Base-by-base conservation (phyloP, 2,888 invertebrate species). In the Epirrhoe tristata region DNA sequence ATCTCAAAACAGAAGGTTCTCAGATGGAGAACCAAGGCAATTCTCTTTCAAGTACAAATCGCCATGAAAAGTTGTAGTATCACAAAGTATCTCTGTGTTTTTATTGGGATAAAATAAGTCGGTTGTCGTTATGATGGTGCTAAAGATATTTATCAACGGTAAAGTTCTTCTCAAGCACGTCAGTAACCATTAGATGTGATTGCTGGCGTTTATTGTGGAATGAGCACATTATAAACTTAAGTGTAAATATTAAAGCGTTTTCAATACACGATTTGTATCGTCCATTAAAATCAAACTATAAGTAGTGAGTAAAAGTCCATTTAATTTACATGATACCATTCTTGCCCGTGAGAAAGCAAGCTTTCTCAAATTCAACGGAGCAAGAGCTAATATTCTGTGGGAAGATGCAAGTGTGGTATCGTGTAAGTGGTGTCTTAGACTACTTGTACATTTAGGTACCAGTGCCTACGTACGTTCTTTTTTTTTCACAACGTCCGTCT, bases 101-200 rank as follows among this genome's bases (percentile, higher is more conserved):
- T 24, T 50, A 60, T n/a, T 16, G 16, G 46, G 34, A 34, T 32
- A 59, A n/a, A 54, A n/a, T 70, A 66, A 62, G 56, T 75, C 71
- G 70, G 71, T 74, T 74, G 68, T 74, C 73, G 76, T 72, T 81
- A 81, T 80, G 77, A 86, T 84, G 89, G 89, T 89, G 89, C 89
- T 89, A 89, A 83, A 85, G 65, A 71, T 76, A 76, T 83, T 83
- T 84, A 83, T 84, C 86, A 82, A 77, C 74, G 73, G 74, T 76
- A 79, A 71, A 76, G 75, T 73, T 72, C 72, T 70, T 67, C 43
- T 73, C 60, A 32, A 46, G 54, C 34, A 50, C 16, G 7, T 17
- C 59, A n/a, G 36, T 58, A 39, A 34, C n/a, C 48, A 61, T 24
- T n/a, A 24, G 14, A 55, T 48, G 55, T 55, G 54, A 50, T 36